phyloP scores from a whole-genome alignment of 2,113 vertebrate species.

The Spea multiplicata region DNA sequence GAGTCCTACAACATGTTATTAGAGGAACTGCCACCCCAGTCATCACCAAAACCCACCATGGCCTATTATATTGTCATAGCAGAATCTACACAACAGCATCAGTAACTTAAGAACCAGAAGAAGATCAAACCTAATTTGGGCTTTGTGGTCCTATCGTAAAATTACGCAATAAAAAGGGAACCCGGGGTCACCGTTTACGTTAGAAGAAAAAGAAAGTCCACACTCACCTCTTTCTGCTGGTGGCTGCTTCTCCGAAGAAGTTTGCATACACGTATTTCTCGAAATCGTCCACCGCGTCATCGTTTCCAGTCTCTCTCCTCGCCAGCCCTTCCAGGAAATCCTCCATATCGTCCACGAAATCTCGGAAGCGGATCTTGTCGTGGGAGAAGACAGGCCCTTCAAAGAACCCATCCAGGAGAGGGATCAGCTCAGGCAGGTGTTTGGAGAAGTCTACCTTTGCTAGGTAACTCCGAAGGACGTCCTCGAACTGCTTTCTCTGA shows the following conservation, averaged over 20 bases:
- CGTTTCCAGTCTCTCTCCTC: slow-evolving; percentile 56
- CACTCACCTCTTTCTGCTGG: slow-evolving; percentile 53
- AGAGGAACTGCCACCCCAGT: slow-evolving; percentile 17
- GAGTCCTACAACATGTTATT: slow-evolving; percentile 44
- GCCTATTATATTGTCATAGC: too few species aligned
- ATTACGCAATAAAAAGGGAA: too few species aligned
- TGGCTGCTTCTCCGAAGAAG: slow-evolving; percentile 56
- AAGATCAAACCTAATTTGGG: too few species aligned
- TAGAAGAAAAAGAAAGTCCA: not conserved
- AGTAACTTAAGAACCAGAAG: too few species aligned
- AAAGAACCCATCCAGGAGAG: slow-evolving; percentile 65
- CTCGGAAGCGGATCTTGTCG: slow-evolving; percentile 74
- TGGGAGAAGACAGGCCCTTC: slow-evolving; percentile 74
- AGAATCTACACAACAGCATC: too few species aligned
- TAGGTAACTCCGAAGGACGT: slow-evolving; percentile 71
- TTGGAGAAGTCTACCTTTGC: slow-evolving; percentile 51
- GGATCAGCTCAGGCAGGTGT: slow-evolving; percentile 55
- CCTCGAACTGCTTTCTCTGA: slow-evolving; percentile 64
- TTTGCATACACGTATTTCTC: slow-evolving; percentile 67
- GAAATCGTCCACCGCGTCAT: slow-evolving; percentile 78
- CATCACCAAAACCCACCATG: too few species aligned
- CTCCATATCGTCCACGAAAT: slow-evolving; percentile 79
- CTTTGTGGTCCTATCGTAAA: too few species aligned
- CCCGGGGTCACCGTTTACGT: too few species aligned
- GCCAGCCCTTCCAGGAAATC: slow-evolving; percentile 88